Conservation (phyloP, 1,140 invertebrate genomes). For the Luehdorfia chinensis region DNA sequence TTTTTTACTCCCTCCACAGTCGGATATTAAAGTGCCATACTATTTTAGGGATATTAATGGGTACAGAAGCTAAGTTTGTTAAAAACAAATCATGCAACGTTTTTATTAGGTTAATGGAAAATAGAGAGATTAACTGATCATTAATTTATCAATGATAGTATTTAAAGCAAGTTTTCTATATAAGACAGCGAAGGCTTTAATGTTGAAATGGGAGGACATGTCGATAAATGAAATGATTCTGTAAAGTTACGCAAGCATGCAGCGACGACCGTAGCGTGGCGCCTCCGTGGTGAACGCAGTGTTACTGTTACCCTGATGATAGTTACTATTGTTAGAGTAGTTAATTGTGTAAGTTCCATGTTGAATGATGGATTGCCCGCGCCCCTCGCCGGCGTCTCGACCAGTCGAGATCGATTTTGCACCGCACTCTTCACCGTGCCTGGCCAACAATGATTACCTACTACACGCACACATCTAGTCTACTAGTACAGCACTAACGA, state of each 20-base stretch:
- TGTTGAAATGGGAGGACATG: slow-evolving; percentile 22
- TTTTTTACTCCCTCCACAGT: slow-evolving; percentile 51
- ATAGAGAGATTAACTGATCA: slow-evolving; percentile 16
- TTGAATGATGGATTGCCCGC: slow-evolving; percentile 42
- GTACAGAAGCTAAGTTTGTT: slow-evolving; percentile 46
- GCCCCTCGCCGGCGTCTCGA: slow-evolving; percentile 26
- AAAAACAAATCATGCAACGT: slow-evolving; percentile 58
- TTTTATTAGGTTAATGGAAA: slow-evolving; percentile 19
- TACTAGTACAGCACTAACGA: slow-evolving; percentile 62
- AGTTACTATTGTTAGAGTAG: slow-evolving; percentile 68
- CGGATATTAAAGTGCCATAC: slow-evolving; percentile 74
- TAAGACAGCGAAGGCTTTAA: slow-evolving; percentile 22
- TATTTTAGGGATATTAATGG: slow-evolving; percentile 63
- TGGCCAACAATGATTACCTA: slow-evolving; percentile 38
- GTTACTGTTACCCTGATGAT: slow-evolving; percentile 54
- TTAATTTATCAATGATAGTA: slow-evolving; percentile 17
- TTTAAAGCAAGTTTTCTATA: background rate
- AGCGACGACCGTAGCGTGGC: slow-evolving; percentile 25
- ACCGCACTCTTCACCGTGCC: slow-evolving; percentile 51
- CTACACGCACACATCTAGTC: slow-evolving; percentile 49
- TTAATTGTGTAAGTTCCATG: slow-evolving; percentile 72
- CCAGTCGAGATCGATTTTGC: slow-evolving; percentile 71
- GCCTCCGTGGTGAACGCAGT: slow-evolving; percentile 57
- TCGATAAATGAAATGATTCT: slow-evolving; percentile 23
- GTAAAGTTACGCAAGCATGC: slow-evolving; percentile 54